phyloP scores from a whole-genome alignment of 2,797 vertebrate genomes.

The Dendrocincla fuliginosa region DNA sequence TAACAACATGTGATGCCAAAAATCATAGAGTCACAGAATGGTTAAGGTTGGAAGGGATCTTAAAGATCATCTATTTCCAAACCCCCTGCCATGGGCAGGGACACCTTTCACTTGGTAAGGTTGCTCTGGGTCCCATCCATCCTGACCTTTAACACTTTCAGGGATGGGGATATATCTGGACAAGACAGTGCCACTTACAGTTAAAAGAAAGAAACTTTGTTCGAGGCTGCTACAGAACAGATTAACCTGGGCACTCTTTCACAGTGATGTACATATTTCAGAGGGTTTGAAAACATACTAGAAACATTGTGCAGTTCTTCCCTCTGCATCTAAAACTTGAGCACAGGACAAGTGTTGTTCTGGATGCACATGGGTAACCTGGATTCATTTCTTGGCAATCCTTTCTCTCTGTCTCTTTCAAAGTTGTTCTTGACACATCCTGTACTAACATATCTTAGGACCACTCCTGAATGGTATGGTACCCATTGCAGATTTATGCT shows the following conservation, averaged over 20 bases:
- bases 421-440: not conserved
- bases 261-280: not conserved
- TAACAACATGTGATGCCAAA: not conserved
- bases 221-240: not conserved
- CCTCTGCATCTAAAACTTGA: not conserved
- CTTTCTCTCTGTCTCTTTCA: not conserved
- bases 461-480: not conserved
- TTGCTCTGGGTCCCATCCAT: not conserved
- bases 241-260: not conserved
- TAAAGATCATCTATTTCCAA: not conserved
- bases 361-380: fast-evolving
- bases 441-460: not conserved
- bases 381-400: not conserved
- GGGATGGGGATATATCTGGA: not conserved
- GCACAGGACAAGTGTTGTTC: not conserved
- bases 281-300: not conserved
- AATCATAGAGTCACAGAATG: not conserved
- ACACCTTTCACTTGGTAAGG: not conserved
- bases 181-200: not conserved
- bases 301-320: not conserved
- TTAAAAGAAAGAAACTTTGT: not conserved
- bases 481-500: not conserved
- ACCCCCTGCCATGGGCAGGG: not conserved
- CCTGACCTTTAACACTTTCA: not conserved
- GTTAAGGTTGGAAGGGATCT: not conserved